Conservation (phyloP, 2,797 vertebrate species). For the Petrocephalus schoutedeni region DNA sequence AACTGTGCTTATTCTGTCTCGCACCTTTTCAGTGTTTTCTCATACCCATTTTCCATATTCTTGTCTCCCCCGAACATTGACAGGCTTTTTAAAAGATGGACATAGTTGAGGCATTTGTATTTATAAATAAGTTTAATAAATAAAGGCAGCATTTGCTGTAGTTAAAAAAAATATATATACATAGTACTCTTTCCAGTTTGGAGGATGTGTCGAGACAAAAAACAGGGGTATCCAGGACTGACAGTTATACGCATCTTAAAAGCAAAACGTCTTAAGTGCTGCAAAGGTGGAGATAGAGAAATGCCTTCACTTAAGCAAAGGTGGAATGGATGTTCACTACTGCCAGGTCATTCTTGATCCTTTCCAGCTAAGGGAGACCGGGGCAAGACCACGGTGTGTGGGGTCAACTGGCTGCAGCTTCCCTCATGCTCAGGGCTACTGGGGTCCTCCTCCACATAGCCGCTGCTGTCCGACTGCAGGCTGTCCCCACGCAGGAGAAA, state of each 20-base stretch:
- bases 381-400: not conserved
- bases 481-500: constrained; percentile 53
- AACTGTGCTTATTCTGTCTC: not conserved
- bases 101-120: not conserved
- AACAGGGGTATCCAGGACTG: not conserved
- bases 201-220: not conserved
- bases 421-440: not conserved
- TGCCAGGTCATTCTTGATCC: not conserved
- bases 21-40: not conserved
- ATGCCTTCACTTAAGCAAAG: not conserved
- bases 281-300: not conserved
- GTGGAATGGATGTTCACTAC: not conserved
- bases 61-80: too few relatives aligned
- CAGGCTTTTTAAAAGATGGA: not conserved
- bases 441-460: constrained; percentile 63
- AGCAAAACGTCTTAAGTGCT: not conserved
- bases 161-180: not conserved
- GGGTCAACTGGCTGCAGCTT: not conserved
- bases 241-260: not conserved
- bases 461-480: constrained; percentile 66
- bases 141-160: not conserved
- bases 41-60: not conserved
- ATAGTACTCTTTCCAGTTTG: not conserved
- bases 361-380: not conserved
- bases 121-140: constrained; percentile 15